phyloP scores from a whole-genome alignment of 2,797 vertebrate species.

The Mus minutoides region DNA sequence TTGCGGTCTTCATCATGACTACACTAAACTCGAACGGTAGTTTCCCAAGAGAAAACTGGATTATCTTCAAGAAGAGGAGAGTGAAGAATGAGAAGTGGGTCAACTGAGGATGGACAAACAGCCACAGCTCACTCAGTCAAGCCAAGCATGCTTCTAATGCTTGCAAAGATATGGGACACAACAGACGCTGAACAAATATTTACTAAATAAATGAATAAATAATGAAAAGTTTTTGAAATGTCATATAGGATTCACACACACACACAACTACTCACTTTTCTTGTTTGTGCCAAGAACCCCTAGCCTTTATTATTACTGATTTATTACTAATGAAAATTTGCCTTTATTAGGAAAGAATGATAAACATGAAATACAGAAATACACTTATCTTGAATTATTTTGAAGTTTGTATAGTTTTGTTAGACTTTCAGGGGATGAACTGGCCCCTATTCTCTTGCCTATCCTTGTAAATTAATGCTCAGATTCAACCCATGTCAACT shows the following conservation, averaged over 20 bases:
- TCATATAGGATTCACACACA: neutral
- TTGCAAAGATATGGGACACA: neutral
- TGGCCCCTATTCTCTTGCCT: neutral
- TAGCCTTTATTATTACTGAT: neutral
- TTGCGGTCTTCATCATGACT: neutral
- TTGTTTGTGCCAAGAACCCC: neutral
- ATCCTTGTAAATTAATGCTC: neutral
- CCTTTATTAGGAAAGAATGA: constrained; percentile 1
- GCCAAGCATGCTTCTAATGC: neutral
- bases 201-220: constrained; percentile 33
- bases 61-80: neutral
- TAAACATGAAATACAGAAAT: neutral
- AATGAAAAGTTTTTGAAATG: neutral
- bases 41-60: constrained; percentile 1
- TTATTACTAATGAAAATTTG: neutral
- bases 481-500: neutral
- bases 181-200: neutral
- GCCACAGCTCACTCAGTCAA: neutral
- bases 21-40: neutral
- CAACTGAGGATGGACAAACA: neutral
- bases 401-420: neutral
- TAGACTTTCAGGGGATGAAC: neutral
- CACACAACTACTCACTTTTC: neutral
- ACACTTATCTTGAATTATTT: neutral
- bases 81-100: neutral